These are phyloP conservation scores for Aphrocallistes beatrix DNA, from an alignment of 37 sponge, comb jelly and placozoan species.

Conservation along the genomic window DNA sequence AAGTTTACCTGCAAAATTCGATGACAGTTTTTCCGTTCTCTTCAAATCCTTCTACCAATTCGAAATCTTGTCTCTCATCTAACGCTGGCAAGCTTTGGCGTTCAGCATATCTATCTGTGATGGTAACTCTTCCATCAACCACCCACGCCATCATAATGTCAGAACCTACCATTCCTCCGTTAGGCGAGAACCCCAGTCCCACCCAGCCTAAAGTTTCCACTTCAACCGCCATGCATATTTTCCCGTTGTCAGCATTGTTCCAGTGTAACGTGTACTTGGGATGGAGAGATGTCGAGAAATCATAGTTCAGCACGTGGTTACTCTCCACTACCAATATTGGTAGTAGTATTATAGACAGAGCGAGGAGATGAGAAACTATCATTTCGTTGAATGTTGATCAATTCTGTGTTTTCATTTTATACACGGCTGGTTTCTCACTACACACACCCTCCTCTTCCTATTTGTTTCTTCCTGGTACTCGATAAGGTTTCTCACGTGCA, in stretches of 20 bases:
- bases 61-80: neutral
- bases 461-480: too few relatives aligned
- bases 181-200: slow-evolving; percentile 6
- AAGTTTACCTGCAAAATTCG: neutral
- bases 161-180: slow-evolving; percentile 12
- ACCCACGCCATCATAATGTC: slow-evolving; percentile 20
- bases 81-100: neutral
- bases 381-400: too few relatives aligned
- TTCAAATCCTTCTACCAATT: neutral
- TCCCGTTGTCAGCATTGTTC: neutral
- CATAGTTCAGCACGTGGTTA: neutral
- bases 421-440: too few relatives aligned
- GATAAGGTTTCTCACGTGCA: too few relatives aligned
- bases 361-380: too few relatives aligned
- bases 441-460: too few relatives aligned
- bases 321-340: neutral
- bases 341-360: neutral
- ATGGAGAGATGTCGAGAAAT: slow-evolving; percentile 2
- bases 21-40: neutral
- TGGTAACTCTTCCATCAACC: neutral
- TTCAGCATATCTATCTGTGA: neutral
- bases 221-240: neutral
- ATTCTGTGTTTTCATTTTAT: too few relatives aligned
- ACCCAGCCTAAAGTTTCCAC: neutral
- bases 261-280: neutral